Percentiles rank a stretch among this genome's conserved stretches.
phyloP scores from a whole-genome alignment of 2,797 vertebrate species.

The Oryzias dopingdopingensis region DNA sequence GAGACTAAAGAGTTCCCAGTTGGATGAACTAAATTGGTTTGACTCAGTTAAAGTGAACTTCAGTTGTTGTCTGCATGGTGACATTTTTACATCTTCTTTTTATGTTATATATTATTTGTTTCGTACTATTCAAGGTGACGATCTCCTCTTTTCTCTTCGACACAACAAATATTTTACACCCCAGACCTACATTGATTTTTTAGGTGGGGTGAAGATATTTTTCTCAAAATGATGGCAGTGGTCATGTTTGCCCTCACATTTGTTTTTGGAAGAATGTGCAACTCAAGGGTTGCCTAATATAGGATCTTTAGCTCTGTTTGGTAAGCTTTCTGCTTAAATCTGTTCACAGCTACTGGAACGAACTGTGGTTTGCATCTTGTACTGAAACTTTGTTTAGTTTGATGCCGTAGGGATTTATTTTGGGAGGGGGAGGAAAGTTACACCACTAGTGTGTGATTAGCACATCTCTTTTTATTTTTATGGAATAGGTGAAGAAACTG shows the following conservation, averaged over 20 bases:
- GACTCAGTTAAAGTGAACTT: conserved; percentile 48
- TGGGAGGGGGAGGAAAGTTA: conserved; percentile 31
- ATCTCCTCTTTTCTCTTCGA: conserved; percentile 51
- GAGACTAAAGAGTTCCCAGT: conserved; percentile 50
- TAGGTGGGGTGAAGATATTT: conserved; percentile 62
- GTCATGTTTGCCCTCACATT: conserved; percentile 50
- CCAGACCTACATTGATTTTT: conserved; percentile 68
- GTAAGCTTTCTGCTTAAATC: conserved; percentile 52
- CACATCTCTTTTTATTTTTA: conserved; percentile 43
- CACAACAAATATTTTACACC: conserved; percentile 43
- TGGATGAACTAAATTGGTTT: conserved; percentile 60
- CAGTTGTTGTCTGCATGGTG: conserved; percentile 41
- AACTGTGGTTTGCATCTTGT: conserved; percentile 46
- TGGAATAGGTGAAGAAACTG: conserved; percentile 22
- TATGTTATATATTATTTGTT: conserved; percentile 28
- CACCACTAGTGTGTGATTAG: conserved; percentile 30
- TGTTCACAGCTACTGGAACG: conserved; percentile 55
- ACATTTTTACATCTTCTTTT: conserved; percentile 40
- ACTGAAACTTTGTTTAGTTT: conserved; percentile 39
- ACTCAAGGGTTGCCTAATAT: conserved; percentile 47
- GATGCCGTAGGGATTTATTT: conserved; percentile 49
- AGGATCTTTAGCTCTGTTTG: conserved; percentile 54
- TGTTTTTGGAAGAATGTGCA: conserved; percentile 56
- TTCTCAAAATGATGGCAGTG: conserved; percentile 42
- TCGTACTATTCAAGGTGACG: conserved; percentile 54